Evolutionary conservation across 2,113 vertebrate species (phyloP).

Genomic region (Paracanthobrama guichenoti): DNA sequence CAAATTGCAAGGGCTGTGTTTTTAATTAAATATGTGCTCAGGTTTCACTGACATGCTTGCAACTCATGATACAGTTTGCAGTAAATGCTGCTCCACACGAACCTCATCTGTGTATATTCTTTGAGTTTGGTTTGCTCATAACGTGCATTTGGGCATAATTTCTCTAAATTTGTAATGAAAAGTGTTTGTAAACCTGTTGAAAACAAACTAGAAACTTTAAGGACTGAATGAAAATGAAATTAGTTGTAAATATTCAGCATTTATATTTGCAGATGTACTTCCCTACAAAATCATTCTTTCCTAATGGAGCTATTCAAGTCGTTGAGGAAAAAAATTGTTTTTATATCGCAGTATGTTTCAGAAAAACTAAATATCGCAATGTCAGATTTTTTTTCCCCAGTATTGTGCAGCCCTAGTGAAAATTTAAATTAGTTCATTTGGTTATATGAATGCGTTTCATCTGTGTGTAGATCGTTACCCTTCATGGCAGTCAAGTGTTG

Average conservation of each 20-base stretch:
- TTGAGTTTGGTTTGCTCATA: neutral
- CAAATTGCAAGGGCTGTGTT: neutral
- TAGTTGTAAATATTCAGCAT: neutral
- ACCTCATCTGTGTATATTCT: neutral
- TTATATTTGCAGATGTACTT: neutral
- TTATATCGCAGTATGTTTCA: no score
- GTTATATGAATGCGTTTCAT: neutral
- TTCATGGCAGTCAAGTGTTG: slow-evolving; percentile 83
- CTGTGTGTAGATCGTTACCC: slow-evolving; percentile 81
- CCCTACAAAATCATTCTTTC: no score
- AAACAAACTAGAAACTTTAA: neutral
- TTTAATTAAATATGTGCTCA: no score
- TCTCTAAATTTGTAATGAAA: neutral
- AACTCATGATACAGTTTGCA: neutral
- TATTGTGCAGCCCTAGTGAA: no score
- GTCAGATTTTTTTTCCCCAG: no score
- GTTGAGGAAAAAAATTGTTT: no score
- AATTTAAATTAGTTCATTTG: no score
- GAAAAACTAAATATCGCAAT: no score
- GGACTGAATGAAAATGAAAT: neutral
- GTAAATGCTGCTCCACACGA: neutral
- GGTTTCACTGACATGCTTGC: neutral
- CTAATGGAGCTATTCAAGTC: no score
- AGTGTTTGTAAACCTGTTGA: neutral
- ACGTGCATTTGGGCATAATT: neutral